Conservation (phyloP, 2,888 invertebrate genomes). For the Leptothorax acervorum region DNA sequence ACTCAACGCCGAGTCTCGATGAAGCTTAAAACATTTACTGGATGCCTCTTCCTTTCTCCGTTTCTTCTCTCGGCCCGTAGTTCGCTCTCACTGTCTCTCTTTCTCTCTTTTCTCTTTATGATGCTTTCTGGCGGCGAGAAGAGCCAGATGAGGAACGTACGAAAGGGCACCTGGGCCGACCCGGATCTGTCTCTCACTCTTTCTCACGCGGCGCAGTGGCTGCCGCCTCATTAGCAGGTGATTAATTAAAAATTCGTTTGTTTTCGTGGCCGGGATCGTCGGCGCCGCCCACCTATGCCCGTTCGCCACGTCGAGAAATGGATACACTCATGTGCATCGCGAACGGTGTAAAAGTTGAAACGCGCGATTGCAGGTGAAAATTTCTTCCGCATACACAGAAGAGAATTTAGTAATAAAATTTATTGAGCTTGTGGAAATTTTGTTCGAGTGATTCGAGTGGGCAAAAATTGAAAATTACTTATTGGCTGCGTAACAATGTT, state of each 20-base stretch:
- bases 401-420: slow-evolving; percentile 21
- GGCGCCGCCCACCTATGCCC: slow-evolving; percentile 67
- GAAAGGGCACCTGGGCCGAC: slow-evolving; percentile 41
- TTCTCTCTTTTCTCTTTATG: slow-evolving; percentile 35
- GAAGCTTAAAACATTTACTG: slow-evolving; percentile 74
- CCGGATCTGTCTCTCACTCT: slow-evolving; percentile 30
- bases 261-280: slow-evolving; percentile 67
- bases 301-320: slow-evolving; percentile 62
- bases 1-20: slow-evolving; percentile 65
- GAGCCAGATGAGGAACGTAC: slow-evolving; percentile 16
- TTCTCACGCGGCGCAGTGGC: slow-evolving; percentile 52
- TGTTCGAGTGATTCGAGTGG: too few relatives aligned
- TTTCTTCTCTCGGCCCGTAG: slow-evolving; percentile 20
- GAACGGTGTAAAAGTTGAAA: slow-evolving; percentile 24
- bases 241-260: slow-evolving; percentile 83
- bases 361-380: not conserved
- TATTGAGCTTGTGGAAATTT: slow-evolving; percentile 14
- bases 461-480: slow-evolving; percentile 5
- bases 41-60: slow-evolving; percentile 57
- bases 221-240: slow-evolving; percentile 82
- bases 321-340: slow-evolving; percentile 38
- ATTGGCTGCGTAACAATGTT: not conserved
- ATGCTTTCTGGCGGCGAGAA: slow-evolving; percentile 29
- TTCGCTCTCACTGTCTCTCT: not conserved
- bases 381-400: not conserved